These are phyloP conservation scores for Pitangus sulphuratus DNA, from an alignment of 2,797 vertebrate genomes.

Conservation along the genomic window DNA sequence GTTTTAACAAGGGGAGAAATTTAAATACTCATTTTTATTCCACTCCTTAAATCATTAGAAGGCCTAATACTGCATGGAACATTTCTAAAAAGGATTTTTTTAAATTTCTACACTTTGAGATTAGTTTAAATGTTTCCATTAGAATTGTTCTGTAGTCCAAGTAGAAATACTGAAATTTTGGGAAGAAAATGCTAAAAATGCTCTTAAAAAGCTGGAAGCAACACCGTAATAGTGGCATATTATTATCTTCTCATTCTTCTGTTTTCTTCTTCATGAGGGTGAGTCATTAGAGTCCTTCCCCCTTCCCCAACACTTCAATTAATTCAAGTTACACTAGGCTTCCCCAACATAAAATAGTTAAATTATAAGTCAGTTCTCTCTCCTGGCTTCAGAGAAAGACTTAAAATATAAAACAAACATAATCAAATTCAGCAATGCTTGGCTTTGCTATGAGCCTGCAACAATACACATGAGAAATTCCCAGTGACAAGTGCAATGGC, in stretches of 20 bases:
- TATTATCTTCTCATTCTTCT: background rate
- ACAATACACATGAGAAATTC: rapidly evolving
- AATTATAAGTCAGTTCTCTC: background rate
- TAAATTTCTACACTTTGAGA: background rate
- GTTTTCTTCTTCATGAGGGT: background rate
- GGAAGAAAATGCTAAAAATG: background rate
- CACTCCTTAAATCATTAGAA: background rate
- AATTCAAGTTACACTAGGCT: background rate
- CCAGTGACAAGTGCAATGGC: background rate
- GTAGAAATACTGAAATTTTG: background rate
- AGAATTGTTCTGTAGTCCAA: background rate
- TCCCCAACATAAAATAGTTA: background rate
- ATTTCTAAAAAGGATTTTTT: background rate
- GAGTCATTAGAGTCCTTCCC: background rate
- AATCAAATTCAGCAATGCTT: background rate
- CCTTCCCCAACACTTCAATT: background rate
- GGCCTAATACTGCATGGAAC: background rate
- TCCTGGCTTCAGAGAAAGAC: background rate
- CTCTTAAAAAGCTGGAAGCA: background rate
- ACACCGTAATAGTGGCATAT: background rate
- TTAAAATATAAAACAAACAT: background rate
- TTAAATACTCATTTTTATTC: background rate
- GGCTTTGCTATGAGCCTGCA: background rate
- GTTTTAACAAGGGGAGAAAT: background rate
- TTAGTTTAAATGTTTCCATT: background rate